Evolutionary conservation across 1,140 invertebrate genomes (phyloP), one percentile per base, ranked within the genome.

Genomic region (Orussus abietinus): DNA sequence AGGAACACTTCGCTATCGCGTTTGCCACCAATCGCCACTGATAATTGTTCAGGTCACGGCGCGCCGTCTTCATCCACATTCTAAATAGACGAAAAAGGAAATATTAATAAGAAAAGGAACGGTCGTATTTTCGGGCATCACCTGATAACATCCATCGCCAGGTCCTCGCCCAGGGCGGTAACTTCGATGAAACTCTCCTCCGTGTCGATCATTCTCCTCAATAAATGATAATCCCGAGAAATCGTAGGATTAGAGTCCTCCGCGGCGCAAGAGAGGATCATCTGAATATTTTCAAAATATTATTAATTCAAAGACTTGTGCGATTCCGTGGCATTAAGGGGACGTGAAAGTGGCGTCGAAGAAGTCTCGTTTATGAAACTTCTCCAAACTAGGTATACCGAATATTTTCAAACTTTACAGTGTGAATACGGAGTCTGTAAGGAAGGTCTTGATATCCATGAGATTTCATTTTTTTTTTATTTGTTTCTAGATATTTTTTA

Each of bases 1-100:
- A 72, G 3, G 93, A 97, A 63, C 96, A 99, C 56, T 91, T 87
- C 7, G 82, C 84, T 28, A 98, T 88, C 1, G 88, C 93, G 61
- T 96, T 96, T 14, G 89, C 86, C 0, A 98, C 95, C 7, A 98
- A 71, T 33, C 88, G 79, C 93, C 92, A 97, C 64, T 98, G 96
- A 64, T 94, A 88, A 69, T 92, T 87, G 54, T 85, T 89, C 1
- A 96, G 67, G 61, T 94, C 91, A 25, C 94, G 75, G 39, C 86
- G 86, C 1, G 86, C 89, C n/a, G 86, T 87, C 57, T 86, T 82
- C 83, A 98, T 89, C 94, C 94, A 98, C 75, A 90, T 85, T 59
- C 85, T 88, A 46, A 14, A n/a, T 57, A 50, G 22, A 18, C 36
- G 47, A 40, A 13, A 43, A 44, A 20, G 18, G 36, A 42, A 47